Conservation (phyloP, 2,888 invertebrate genomes). For the Nymphalis polychloros region DNA sequence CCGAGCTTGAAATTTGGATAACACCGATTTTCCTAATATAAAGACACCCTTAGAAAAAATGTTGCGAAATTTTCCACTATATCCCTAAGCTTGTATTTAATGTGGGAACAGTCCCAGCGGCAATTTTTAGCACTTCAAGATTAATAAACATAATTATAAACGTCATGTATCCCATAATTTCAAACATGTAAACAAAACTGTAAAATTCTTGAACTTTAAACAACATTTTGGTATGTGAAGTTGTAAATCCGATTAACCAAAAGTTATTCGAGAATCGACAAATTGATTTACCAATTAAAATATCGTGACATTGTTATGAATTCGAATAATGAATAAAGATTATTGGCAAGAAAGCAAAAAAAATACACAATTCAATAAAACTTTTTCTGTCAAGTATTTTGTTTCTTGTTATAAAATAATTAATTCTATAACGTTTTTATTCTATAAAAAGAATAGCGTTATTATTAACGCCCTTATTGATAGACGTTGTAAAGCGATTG, state of each 20-base stretch:
- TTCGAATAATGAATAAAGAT: conserved; percentile 7
- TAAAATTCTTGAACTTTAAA: not conserved
- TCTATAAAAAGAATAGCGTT: not conserved
- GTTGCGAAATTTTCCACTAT: no score
- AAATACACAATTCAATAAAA: not conserved
- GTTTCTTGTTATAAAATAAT: not conserved
- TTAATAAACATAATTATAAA: no score
- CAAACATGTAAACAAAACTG: not conserved
- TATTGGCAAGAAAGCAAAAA: conserved; percentile 8
- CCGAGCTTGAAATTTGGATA: no score
- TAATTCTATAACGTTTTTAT: not conserved
- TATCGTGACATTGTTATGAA: conserved; percentile 1
- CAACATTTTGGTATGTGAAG: not conserved
- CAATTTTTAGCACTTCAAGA: no score
- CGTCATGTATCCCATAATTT: no score
- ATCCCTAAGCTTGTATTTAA: no score
- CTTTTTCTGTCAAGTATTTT: not conserved
- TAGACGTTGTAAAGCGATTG: no score
- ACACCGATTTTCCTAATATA: no score
- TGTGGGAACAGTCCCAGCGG: no score
- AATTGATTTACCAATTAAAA: conserved; percentile 15
- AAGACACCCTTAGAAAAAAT: no score
- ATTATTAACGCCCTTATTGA: no score
- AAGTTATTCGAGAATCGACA: not conserved
- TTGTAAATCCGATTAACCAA: conserved; percentile 1